Percentiles rank a stretch among this genome's conserved stretches.
Conservation (phyloP, 2,797 vertebrate species). For the Siniperca undulata region DNA sequence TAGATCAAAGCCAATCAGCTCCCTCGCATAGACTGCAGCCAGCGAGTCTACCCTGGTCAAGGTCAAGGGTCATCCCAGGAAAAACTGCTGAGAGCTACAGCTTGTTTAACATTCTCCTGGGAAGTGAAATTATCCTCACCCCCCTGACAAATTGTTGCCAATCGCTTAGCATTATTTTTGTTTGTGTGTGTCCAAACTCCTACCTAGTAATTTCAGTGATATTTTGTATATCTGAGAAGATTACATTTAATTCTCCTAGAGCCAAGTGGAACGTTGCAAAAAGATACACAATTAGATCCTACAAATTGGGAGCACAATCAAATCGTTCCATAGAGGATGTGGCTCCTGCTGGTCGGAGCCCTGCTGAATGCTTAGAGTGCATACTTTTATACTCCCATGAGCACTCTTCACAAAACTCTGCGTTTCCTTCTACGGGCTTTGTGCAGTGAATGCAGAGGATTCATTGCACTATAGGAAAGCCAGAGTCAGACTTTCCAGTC, state of each 20-base stretch:
- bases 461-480: conserved; percentile 66
- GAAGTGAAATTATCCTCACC: conserved; percentile 81
- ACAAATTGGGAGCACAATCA: conserved; percentile 60
- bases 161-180: conserved; percentile 57
- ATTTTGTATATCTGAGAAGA: conserved; percentile 42
- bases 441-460: conserved; percentile 60
- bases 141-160: conserved; percentile 78
- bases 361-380: conserved; percentile 69
- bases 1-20: conserved; percentile 88
- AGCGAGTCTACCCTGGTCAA: conserved; percentile 80
- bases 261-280: conserved; percentile 32
- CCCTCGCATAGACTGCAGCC: conserved; percentile 81
- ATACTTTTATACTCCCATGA: conserved; percentile 83
- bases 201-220: conserved; percentile 38
- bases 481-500: conserved; percentile 71
- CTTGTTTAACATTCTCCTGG: conserved; percentile 83
- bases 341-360: conserved; percentile 74
- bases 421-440: conserved; percentile 77
- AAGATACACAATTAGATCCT: conserved; percentile 66
- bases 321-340: conserved; percentile 63
- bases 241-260: conserved; percentile 45
- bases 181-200: conserved; percentile 47
- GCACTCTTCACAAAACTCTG: conserved; percentile 67
- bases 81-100: conserved; percentile 75
- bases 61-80: conserved; percentile 80